These are phyloP conservation scores for Euwallacea similis DNA, from an alignment of 1,140 invertebrate genomes.

Conservation along the genomic window DNA sequence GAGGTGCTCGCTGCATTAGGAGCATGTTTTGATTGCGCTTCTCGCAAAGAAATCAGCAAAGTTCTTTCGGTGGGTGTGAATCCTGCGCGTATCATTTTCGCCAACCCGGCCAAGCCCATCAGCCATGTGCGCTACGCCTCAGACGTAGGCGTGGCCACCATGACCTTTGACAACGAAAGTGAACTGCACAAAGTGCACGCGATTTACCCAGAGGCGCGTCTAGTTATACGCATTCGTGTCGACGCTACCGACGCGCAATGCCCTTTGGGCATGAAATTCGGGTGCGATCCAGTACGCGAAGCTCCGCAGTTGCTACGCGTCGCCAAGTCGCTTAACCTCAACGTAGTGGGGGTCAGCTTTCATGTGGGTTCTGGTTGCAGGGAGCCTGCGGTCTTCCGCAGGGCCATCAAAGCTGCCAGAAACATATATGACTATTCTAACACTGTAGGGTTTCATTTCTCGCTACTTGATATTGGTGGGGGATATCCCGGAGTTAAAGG, in stretches of 20 bases:
- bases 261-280: slow-evolving; percentile 81
- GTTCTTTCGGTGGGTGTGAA: slow-evolving; percentile 78
- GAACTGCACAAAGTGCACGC: slow-evolving; percentile 92
- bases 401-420: slow-evolving; percentile 70
- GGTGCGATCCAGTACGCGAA: slow-evolving; percentile 78
- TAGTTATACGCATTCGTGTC: slow-evolving; percentile 91
- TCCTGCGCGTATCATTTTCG: slow-evolving; percentile 89
- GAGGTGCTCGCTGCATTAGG: slow-evolving; percentile 85
- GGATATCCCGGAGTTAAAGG: slow-evolving; percentile 80
- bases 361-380: slow-evolving; percentile 87
- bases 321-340: slow-evolving; percentile 70
- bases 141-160: slow-evolving; percentile 72
- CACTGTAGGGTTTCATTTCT: slow-evolving; percentile 71
- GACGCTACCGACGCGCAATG: slow-evolving; percentile 62
- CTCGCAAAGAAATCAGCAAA: slow-evolving; percentile 88
- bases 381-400: slow-evolving; percentile 72
- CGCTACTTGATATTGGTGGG: slow-evolving; percentile 81
- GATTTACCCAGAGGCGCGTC: slow-evolving; percentile 80
- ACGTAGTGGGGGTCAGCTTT: slow-evolving; percentile 85
- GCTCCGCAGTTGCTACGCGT: slow-evolving; percentile 76
- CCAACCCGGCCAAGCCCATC: slow-evolving; percentile 94
- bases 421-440: slow-evolving; percentile 71
- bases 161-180: slow-evolving; percentile 96
- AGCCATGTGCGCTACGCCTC: slow-evolving; percentile 89
- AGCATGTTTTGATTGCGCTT: slow-evolving; percentile 94